Conservation (phyloP, 1,140 invertebrate genomes). For the Teleogryllus occipitalis region DNA sequence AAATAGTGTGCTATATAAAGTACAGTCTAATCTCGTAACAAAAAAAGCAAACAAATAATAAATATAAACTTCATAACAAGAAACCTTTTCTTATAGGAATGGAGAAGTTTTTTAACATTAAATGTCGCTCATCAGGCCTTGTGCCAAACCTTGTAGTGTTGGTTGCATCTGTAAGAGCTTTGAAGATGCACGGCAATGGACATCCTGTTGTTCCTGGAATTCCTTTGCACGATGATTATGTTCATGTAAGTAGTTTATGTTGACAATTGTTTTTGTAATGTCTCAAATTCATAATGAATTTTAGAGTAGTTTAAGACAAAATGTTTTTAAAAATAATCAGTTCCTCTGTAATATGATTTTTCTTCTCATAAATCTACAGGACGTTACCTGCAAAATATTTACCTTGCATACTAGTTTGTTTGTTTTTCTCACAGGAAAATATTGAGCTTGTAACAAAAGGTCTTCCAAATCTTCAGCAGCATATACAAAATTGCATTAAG, state of each 20-base stretch:
- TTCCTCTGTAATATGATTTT: background rate
- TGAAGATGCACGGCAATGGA: conserved; percentile 99
- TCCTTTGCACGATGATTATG: conserved; percentile 76
- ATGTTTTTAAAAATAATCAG: background rate
- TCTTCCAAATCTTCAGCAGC: conserved; percentile 83
- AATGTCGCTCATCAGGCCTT: conserved; percentile 83
- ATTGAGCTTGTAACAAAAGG: conserved; percentile 82
- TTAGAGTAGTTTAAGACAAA: background rate
- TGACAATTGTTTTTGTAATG: background rate
- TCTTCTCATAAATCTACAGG: background rate
- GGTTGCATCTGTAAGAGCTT: conserved; percentile 85
- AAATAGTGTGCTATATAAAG: conserved; percentile 19
- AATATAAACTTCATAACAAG: background rate
- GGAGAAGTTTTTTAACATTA: conserved; percentile 99
- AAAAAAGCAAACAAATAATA: background rate
- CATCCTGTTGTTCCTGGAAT: conserved; percentile 76
- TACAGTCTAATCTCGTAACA: background rate
- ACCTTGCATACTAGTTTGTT: too few relatives aligned
- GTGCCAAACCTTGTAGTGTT: conserved; percentile 86
- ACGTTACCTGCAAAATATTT: too few relatives aligned
- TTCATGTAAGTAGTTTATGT: conserved; percentile 37
- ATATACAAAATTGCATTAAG: conserved; percentile 85
- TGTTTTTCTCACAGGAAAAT: conserved; percentile 57
- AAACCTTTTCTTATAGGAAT: conserved; percentile 50
- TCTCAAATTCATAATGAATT: background rate